Evolutionary conservation across 2,113 vertebrate species (phyloP), one percentile per base, ranked within the genome.

Genomic region (Bucco capensis): DNA sequence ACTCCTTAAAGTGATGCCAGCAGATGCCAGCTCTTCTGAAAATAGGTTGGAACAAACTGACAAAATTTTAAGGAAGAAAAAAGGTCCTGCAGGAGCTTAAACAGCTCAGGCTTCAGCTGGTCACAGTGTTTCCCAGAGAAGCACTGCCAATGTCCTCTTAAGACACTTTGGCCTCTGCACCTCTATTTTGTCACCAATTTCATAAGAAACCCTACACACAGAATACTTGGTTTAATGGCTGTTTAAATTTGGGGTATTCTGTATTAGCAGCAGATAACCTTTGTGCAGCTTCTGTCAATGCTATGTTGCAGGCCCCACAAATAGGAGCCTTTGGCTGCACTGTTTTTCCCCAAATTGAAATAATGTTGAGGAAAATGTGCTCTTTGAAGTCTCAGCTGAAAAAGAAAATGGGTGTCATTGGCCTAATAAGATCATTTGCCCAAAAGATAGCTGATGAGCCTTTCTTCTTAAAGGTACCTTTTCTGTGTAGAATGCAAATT

Each of bases 311-410:
- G 50, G 47, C 46, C 42, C 30, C 69, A 78, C 7, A 74, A 80
- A 84, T 31, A 54, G 3, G 5, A 65, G 30, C 69, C 56, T 76
- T 81, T 76, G n/a, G 60, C 81, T 70, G 61, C 35, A 81, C 33
- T 24, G 10, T 66, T 90, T 83, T 89, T 60, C 83, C 74, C 56
- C 30, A 60, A 74, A 86, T 37, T 47, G 56, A 90, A 90, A 89
- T 74, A 49, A 17, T 71, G 21, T 66, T 57, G 65, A 84, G 33
- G 8, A 47, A 89, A 91, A 81, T 19, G 33, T 71, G 64, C 47
- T 75, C 67, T 95, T 77, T 92, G 83, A 95, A 91, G 64, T 88
- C n/a, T 73, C 47, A n/a, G 58, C 49, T 88, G 57, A 81, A 89
- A 78, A 74, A 75, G 67, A 88, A 90, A 93, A 77, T 53, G 24